Base-by-base conservation (phyloP, 2,113 vertebrate genomes). In the Neofelis nebulosa region DNA sequence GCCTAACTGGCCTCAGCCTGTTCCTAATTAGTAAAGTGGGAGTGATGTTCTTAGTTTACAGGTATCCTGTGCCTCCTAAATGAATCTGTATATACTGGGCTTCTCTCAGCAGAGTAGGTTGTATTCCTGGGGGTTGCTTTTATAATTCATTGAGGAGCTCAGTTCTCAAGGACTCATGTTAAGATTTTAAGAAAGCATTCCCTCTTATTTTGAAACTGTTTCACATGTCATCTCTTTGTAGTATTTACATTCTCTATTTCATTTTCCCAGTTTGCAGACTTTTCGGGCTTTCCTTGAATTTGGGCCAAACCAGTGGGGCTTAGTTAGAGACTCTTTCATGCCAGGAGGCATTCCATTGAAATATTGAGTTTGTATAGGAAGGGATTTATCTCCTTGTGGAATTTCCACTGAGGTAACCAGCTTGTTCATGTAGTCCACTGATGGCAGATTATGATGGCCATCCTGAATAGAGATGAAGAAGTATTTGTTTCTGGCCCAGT, bases 351-450 rank as follows among this genome's bases (percentile, higher is more conserved):
- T 82, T 78, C 48, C 41, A 45, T 12, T 82, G 78, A 94, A 95
- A 79, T 84, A 74, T 0, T 79, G n/a, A 95, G 61, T 21, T 84
- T 93, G 33, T 82, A 78, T 82, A 78, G 82, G 91, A 92, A 89
- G 31, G 76, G 63, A 38, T 96, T 96, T 96, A 55, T 90, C 57
- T 74, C 50, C 33, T 90, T 97, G 45, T 73, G 45, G 80, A 95
- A 89, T 89, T 96, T 82, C 63, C 68, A 8, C 19, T 16, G 84
- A 94, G 61, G 45, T 92, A 94, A 84, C 25, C n/a, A 61, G 36
- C 25, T 95, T 85, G 12, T 57, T 91, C 55, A 31, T 89, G 92
- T 94, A 93, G 50, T 80, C 29, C 50, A 38, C 48, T 79, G 29
- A 95, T 82, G 63, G 94, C 71, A 96, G 74, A 90, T 87, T 94